Evolutionary conservation across 1,140 invertebrate genomes (phyloP), one percentile per base, ranked within the genome.

Genomic region (Neocloeon triangulifer): DNA sequence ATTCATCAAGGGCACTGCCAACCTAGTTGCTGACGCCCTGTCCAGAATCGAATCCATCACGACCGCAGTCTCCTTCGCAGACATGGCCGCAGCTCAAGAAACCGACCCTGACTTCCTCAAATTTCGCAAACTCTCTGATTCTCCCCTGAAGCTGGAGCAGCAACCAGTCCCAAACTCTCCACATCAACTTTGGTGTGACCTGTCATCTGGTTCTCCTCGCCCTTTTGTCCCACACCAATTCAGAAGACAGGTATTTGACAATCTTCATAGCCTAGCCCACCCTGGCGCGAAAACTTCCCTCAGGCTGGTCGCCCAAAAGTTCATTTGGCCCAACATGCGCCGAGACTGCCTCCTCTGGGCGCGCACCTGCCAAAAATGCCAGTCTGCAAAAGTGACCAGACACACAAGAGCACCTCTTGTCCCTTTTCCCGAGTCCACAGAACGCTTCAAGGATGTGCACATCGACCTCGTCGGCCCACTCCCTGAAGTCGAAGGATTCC

Each of bases 261-360:
- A 28, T 6, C 9, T 44, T 5, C 48, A 49, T 31, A 33, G 38
- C 4, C 13, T 52, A 4, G 28, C 36, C 3, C 47, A 50, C 31
- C 45, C 43, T 8, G 43, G 42, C 13, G 34, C 35, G 6, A 29
- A 28, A 1, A 25, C 39, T 1, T 39, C 46, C n/a, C 31, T 33
- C 5, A 46, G 47, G 36, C 35, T 56, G 16, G 41, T 59, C 0
- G 32, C 42, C 9, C 20, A 50, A 30, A 29, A 46, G 33, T 59
- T 43, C 35, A 47, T 59, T 10, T 60, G 56, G 56, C 56, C 54
- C 12, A 25, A 17, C 2, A 45, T 55, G 28, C 36, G 37, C 5
- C 40, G 38, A 26, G 41, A 53, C 30, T 34, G 27, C 27, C 16
- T 10, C n/a, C 34, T 27, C 33, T 46, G 44, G 42, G 19, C 38